Conservation (phyloP, 2,113 vertebrate genomes). For the Abramis brama region DNA sequence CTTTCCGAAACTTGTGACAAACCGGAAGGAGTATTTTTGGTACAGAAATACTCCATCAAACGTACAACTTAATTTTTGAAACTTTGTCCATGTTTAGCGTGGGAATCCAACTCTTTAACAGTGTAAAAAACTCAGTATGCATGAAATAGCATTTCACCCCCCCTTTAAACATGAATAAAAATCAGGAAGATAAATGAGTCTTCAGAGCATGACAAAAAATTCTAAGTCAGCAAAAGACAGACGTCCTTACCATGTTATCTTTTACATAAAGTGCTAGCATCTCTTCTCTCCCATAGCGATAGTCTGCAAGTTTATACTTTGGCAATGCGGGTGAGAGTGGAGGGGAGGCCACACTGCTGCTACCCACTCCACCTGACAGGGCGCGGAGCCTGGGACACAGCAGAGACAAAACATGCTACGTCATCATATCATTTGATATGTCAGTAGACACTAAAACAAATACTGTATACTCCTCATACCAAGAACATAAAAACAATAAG, state of each 20-base stretch:
- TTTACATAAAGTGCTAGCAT: conserved; percentile 99
- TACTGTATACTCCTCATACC: not conserved
- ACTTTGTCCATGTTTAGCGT: too few species aligned
- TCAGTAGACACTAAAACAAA: not conserved
- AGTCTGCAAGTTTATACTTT: conserved; percentile 99
- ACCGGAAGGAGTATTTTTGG: too few species aligned
- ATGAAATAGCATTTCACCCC: too few species aligned
- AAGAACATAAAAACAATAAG: not conserved
- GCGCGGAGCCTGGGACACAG: conserved; percentile 87
- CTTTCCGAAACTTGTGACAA: too few species aligned
- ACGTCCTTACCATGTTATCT: conserved; percentile 91
- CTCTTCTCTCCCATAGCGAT: conserved; percentile 98
- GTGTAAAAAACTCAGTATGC: too few species aligned
- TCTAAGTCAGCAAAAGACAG: not conserved
- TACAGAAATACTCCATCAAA: too few species aligned
- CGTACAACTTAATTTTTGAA: too few species aligned
- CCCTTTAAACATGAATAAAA: not conserved
- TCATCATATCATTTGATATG: not conserved
- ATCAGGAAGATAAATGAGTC: not conserved
- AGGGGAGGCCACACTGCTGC: conserved; percentile 86
- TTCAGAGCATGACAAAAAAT: not conserved
- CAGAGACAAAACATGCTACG: conserved; percentile 10
- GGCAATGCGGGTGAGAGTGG: conserved; percentile 96
- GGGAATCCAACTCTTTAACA: too few species aligned
- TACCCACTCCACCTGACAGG: conserved; percentile 81